phyloP scores from a whole-genome alignment of 2,113 vertebrate species.

The Paracanthobrama guichenoti region DNA sequence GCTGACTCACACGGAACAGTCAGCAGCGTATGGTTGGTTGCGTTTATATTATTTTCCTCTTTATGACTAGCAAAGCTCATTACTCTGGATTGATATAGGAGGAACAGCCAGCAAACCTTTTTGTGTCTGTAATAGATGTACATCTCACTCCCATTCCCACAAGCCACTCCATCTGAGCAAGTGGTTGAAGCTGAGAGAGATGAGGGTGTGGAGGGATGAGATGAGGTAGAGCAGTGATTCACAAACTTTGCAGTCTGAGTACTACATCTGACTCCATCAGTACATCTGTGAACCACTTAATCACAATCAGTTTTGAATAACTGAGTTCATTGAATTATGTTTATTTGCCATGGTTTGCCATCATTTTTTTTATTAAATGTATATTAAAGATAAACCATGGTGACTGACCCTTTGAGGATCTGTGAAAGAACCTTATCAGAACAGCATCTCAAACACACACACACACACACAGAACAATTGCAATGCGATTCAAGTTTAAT shows the following conservation, averaged over 20 bases:
- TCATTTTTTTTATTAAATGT: neutral
- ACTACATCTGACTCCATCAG: neutral
- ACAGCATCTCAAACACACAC: too few species aligned
- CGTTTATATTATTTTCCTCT: neutral
- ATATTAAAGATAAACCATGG: too few species aligned
- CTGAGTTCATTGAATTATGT: neutral
- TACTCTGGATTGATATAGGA: conserved; percentile 27
- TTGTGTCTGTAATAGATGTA: conserved; percentile 54
- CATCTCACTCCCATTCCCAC: conserved; percentile 43
- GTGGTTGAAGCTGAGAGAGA: conserved; percentile 6
- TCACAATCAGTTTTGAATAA: neutral
- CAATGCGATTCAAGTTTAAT: neutral
- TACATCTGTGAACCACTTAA: neutral
- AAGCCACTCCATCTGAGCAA: conserved; percentile 8
- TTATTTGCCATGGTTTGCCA: neutral
- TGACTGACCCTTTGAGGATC: too few species aligned
- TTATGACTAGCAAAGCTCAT: conserved; percentile 29
- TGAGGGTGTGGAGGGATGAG: conserved; percentile 28
- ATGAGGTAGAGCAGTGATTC: neutral
- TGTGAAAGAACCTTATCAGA: too few species aligned
- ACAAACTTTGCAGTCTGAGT: neutral
- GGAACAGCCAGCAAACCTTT: conserved; percentile 34
- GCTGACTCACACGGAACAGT: conserved; percentile 40
- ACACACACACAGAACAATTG: neutral
- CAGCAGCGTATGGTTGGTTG: neutral